Evolutionary conservation across 2,888 invertebrate genomes (phyloP).

Genomic region (Drosophila mayaguana): DNA sequence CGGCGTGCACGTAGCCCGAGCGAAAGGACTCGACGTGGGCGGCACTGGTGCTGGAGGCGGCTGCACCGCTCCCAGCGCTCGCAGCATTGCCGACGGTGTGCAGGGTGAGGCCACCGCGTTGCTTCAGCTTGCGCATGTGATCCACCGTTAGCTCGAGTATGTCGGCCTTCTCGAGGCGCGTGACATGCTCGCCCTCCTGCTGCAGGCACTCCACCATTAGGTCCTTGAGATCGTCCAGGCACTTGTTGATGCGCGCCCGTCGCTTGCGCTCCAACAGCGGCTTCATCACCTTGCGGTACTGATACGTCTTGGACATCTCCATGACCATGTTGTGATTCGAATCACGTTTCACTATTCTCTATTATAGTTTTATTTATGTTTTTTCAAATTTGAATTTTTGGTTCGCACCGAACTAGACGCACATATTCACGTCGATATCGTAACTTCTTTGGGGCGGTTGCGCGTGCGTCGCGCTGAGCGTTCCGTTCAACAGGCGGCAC

Average conservation of each 20-base stretch:
- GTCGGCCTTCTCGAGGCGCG: conserved; percentile 95
- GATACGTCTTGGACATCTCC: conserved; percentile 93
- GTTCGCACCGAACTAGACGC: conserved; percentile 40
- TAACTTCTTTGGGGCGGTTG: conserved; percentile 45
- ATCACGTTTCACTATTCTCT: conserved; percentile 31
- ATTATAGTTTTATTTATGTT: not conserved
- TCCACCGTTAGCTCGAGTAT: conserved; percentile 95
- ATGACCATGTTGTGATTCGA: conserved; percentile 81
- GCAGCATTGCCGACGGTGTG: conserved; percentile 50
- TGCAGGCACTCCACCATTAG: conserved; percentile 90
- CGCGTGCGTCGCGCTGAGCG: conserved; percentile 66
- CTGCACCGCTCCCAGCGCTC: conserved; percentile 13
- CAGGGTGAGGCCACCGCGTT: conserved; percentile 90
- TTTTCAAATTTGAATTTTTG: conserved; percentile 16
- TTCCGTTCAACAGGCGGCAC: conserved; percentile 79
- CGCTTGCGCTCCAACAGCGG: conserved; percentile 95
- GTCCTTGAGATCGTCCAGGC: conserved; percentile 95
- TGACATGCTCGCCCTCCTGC: conserved; percentile 95
- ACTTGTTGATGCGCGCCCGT: conserved; percentile 95
- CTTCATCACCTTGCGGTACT: conserved; percentile 97
- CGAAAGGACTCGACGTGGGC: conserved; percentile 92
- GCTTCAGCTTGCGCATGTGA: conserved; percentile 91
- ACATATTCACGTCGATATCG: conserved; percentile 64
- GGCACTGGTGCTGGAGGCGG: conserved; percentile 83
- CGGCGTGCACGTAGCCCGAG: conserved; percentile 95